These are phyloP conservation scores for Halcyon malimbica DNA, from an alignment of 2,113 vertebrate species.

Conservation along the genomic window DNA sequence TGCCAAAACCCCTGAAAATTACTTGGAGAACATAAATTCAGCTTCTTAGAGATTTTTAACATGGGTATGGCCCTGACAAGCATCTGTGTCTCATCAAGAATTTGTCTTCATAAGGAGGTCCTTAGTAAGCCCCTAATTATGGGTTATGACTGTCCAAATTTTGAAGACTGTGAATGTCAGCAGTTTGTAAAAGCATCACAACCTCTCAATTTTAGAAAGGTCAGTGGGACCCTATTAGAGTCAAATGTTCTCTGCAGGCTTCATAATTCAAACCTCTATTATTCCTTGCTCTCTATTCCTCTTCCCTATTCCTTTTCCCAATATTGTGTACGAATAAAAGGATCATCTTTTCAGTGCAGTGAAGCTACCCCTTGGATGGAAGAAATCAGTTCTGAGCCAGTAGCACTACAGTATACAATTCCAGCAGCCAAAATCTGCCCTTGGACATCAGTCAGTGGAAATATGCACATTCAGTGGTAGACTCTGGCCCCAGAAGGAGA, in stretches of 20 bases:
- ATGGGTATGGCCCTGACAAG: neutral
- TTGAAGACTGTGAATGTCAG: constrained; percentile 45
- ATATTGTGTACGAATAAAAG: neutral
- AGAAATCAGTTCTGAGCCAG: constrained; percentile 37
- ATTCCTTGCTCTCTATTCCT: neutral
- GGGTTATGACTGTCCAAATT: constrained; percentile 45
- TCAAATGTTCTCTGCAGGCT: constrained; percentile 35
- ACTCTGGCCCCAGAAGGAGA: constrained; percentile 3
- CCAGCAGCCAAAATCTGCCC: constrained; percentile 35
- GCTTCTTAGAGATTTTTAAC: neutral
- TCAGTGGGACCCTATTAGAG: constrained; percentile 17
- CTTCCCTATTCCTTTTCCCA: neutral
- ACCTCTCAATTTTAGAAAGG: constrained; percentile 25
- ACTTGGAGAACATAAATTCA: neutral
- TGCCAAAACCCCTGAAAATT: neutral
- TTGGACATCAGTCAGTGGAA: constrained; percentile 39
- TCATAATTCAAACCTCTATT: constrained; percentile 25
- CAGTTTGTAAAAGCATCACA: constrained; percentile 45
- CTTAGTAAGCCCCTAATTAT: constrained; percentile 40
- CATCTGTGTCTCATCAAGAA: constrained; percentile 64
- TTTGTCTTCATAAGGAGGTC: constrained; percentile 34
- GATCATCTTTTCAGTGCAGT: constrained; percentile 1
- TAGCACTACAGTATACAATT: neutral
- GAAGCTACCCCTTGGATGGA: constrained; percentile 27
- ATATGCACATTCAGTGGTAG: constrained; percentile 2